Evolutionary conservation across 2,797 vertebrate species (phyloP), one percentile per base, ranked within the genome.

Genomic region (Aplochiton taeniatus): DNA sequence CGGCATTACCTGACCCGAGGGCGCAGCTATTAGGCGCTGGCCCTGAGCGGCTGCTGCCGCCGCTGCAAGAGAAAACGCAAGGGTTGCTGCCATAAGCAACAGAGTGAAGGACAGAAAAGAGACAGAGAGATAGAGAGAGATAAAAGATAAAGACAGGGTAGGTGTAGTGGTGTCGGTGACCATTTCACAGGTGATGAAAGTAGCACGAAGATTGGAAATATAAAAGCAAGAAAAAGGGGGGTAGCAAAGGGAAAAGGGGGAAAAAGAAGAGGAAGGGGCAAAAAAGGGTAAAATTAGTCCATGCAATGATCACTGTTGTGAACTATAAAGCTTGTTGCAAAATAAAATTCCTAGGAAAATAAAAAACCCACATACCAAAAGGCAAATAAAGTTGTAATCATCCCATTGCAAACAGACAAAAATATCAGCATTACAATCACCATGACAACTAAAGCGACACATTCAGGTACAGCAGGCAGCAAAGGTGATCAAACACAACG

Each of bases 21-120:
- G 85, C 75, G 84, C 82, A 43, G 92, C 90, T 65, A 94, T 93
- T 73, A 93, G 92, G 56, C 93, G 91, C 31, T 83, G 89, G 70
- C 92, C 92, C 85, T 93, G 93, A 76, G 92, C 90, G 72, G 90
- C 90, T 4, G 91, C 92, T 16, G 93, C 92, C 69, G 93, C 93
- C 13, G 93, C 93, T 93, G 93, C 92, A 93, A 93, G 93, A 93
- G 93, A 94, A 87, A 94, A 93, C 73, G 93, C 93, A 94, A 94
- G 89, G 91, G 90, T 85, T 88, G 90, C 91, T 92, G 91, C 90
- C 87, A 87, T 91, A 91, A 90, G 88, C 87, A 81, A 90, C 85
- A 89, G 68, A 70, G 66, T 16, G 66, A 69, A 68, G 53, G 73
- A 75, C 19, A 41, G 67, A 67, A 44, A 66, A 61, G 56, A 67